Evolutionary conservation across 2,888 invertebrate species (phyloP).

Genomic region (Noctua janthina): DNA sequence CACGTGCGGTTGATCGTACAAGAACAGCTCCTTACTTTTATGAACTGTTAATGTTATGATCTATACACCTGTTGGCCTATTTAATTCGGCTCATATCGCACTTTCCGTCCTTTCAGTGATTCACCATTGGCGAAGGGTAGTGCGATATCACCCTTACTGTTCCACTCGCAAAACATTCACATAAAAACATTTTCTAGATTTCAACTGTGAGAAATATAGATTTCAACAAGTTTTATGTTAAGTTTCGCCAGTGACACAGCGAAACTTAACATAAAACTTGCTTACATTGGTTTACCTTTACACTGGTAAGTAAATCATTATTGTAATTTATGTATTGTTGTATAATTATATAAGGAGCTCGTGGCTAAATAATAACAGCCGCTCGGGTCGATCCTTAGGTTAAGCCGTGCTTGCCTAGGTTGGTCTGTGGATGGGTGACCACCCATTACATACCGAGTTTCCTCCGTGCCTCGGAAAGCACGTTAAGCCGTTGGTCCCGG

Average conservation of each 20-base stretch:
- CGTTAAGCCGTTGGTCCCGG: too few relatives aligned
- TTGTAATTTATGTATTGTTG: background rate
- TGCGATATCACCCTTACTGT: background rate
- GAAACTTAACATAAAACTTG: too few relatives aligned
- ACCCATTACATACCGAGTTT: too few relatives aligned
- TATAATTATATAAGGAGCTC: too few relatives aligned
- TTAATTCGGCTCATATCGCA: too few relatives aligned
- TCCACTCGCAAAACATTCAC: too few relatives aligned
- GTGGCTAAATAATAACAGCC: too few relatives aligned
- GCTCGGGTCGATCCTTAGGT: too few relatives aligned
- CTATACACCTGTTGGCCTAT: background rate
- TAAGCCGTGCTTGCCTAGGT: too few relatives aligned
- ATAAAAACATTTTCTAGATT: background rate
- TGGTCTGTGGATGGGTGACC: too few relatives aligned
- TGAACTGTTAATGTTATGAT: background rate
- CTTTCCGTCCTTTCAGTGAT: background rate
- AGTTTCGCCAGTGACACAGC: background rate
- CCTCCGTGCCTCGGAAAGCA: too few relatives aligned
- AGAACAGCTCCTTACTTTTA: background rate
- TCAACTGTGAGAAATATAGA: background rate
- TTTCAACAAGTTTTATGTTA: background rate
- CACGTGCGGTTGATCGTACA: background rate
- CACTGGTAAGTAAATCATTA: background rate
- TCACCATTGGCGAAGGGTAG: too few relatives aligned
- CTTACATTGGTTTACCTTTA: background rate